Conservation (phyloP, 1,140 invertebrate species). For the Agraylea sexmaculata region DNA sequence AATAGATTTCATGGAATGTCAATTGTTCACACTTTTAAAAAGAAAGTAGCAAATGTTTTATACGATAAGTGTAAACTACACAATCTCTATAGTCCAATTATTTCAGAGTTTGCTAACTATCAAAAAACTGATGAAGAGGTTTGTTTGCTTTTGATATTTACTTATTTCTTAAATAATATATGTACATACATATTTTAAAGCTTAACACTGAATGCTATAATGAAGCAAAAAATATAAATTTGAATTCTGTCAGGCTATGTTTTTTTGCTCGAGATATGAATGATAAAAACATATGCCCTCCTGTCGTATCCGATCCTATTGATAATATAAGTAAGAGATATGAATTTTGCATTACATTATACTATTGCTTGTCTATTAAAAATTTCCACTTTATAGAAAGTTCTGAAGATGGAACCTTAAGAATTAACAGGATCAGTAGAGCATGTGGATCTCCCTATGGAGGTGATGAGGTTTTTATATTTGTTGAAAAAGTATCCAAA, state of each 20-base stretch:
- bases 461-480: conserved; percentile 69
- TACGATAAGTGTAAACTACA: conserved; percentile 36
- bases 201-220: conserved; percentile 45
- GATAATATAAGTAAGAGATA: conserved; percentile 57
- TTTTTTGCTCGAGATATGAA: conserved; percentile 58
- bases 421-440: conserved; percentile 74
- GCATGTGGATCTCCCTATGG: conserved; percentile 59
- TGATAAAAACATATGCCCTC: conserved; percentile 42
- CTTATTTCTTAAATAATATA: conserved; percentile 8
- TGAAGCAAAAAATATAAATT: conserved; percentile 57
- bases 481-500: conserved; percentile 87
- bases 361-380: conserved; percentile 8
- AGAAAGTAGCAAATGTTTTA: conserved; percentile 56
- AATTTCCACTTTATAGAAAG: conserved; percentile 49
- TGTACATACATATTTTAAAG: conserved; percentile 25
- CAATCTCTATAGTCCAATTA: neutral
- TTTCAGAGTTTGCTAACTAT: too few species aligned
- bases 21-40: conserved; percentile 71
- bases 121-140: conserved; percentile 27
- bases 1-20: conserved; percentile 62
- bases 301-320: conserved; percentile 57
- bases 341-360: conserved; percentile 15
- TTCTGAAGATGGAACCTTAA: conserved; percentile 73
- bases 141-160: conserved; percentile 11
- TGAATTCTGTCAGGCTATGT: conserved; percentile 65